phyloP scores from a whole-genome alignment of 2,888 invertebrate species.

The Drosophila neutralis region DNA sequence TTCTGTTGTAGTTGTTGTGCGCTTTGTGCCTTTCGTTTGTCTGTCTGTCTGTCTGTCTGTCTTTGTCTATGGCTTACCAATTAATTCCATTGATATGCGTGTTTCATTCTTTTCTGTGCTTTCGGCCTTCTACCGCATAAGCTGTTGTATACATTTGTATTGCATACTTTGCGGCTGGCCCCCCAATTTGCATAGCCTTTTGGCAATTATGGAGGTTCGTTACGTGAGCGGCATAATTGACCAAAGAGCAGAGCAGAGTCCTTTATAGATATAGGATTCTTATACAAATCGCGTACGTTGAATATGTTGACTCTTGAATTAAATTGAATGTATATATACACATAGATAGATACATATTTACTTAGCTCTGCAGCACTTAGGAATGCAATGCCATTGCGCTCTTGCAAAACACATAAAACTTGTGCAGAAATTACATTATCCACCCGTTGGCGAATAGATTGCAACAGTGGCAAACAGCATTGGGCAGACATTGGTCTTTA shows the following conservation, averaged over 20 bases:
- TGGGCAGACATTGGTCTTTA: conserved; percentile 34
- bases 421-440: conserved; percentile 37
- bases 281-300: conserved; percentile 1
- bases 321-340: not conserved
- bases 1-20: conserved; percentile 33
- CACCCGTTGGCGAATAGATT: conserved; percentile 7
- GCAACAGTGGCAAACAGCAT: conserved; percentile 24
- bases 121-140: conserved; percentile 22
- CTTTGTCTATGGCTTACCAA: conserved; percentile 62
- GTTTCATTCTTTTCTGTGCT: conserved; percentile 43
- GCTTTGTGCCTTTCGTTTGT: conserved; percentile 5
- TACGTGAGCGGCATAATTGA: conserved; percentile 72
- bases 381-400: conserved; percentile 33
- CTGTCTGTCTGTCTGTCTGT: conserved; percentile 9
- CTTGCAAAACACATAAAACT: conserved; percentile 18
- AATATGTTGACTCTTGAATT: conserved; percentile 11
- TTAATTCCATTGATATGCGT: conserved; percentile 76
- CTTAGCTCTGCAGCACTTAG: conserved; percentile 17
- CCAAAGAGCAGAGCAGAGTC: conserved; percentile 8
- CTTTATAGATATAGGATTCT: not conserved
- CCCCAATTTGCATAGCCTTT: conserved; percentile 68
- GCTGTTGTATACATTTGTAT: conserved; percentile 44
- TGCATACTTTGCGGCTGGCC: conserved; percentile 65
- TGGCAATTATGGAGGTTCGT: conserved; percentile 64
- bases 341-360: conserved; percentile 26